phyloP scores from a whole-genome alignment of 2,113 vertebrate genomes.

The Sylvilagus bachmani region DNA sequence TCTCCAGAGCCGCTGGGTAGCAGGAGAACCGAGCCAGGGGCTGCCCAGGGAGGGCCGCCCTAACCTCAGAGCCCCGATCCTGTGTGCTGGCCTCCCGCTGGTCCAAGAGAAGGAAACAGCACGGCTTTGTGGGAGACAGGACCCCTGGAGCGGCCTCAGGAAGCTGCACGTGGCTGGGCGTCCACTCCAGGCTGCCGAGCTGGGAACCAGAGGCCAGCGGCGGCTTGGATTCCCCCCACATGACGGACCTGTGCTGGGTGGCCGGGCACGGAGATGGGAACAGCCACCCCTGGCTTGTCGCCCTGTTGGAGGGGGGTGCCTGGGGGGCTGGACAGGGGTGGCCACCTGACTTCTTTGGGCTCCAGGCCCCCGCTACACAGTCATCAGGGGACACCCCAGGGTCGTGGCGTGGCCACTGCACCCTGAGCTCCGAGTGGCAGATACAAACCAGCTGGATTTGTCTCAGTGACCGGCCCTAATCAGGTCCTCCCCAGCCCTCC shows the following conservation, averaged over 20 bases:
- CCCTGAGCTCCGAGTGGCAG: fast-evolving
- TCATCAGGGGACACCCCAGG: not conserved
- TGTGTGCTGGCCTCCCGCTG: fast-evolving
- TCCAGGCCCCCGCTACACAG: not conserved
- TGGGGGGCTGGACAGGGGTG: too few species aligned
- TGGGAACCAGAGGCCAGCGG: not conserved
- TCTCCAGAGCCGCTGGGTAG: not conserved
- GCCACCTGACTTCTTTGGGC: not conserved
- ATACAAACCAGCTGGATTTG: fast-evolving
- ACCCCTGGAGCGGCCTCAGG: fast-evolving
- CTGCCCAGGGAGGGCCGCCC: not conserved
- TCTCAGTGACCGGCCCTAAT: fast-evolving
- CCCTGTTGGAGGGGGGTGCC: not conserved
- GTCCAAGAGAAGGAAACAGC: not conserved
- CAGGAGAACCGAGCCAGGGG: not conserved
- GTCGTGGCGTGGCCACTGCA: fast-evolving
- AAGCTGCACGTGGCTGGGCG: fast-evolving
- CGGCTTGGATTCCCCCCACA: too few species aligned
- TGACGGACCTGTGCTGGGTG: fast-evolving
- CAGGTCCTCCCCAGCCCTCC: not conserved
- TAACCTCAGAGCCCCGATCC: too few species aligned
- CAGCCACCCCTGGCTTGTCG: not conserved
- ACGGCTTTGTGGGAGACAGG: too few species aligned
- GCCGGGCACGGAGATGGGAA: not conserved
- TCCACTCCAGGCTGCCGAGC: not conserved